These are phyloP conservation scores for Ridgeia piscesae DNA, from an alignment of 1,140 invertebrate species.

Conservation along the genomic window DNA sequence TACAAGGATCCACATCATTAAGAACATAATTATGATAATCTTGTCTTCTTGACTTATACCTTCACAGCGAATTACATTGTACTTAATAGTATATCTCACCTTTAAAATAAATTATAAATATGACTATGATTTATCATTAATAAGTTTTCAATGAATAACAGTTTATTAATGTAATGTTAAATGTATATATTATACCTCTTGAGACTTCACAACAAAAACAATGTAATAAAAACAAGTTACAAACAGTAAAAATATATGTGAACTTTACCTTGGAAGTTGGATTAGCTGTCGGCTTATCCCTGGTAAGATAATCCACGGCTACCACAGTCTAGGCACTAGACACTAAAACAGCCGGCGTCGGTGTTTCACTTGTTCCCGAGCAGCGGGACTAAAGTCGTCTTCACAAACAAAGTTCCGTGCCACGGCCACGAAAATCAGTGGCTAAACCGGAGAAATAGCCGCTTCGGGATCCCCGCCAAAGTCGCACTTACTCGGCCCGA, in stretches of 20 bases:
- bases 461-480: neutral
- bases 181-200: neutral
- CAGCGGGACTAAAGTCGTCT: neutral
- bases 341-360: neutral
- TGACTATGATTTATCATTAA: too few species aligned
- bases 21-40: too few species aligned
- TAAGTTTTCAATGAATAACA: neutral
- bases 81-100: neutral
- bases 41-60: neutral
- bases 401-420: neutral
- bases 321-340: neutral
- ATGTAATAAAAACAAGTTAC: too few species aligned
- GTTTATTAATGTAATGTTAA: too few species aligned
- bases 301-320: neutral
- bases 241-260: neutral
- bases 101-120: neutral
- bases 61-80: neutral
- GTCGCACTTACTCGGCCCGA: neutral
- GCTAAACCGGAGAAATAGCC: neutral
- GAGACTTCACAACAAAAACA: neutral
- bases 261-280: neutral
- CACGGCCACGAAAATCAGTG: neutral
- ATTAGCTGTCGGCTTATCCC: neutral
- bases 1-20: too few species aligned
- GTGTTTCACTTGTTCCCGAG: neutral